phyloP scores from a whole-genome alignment of 2,797 vertebrate species.

The Muscicapa comitata region DNA sequence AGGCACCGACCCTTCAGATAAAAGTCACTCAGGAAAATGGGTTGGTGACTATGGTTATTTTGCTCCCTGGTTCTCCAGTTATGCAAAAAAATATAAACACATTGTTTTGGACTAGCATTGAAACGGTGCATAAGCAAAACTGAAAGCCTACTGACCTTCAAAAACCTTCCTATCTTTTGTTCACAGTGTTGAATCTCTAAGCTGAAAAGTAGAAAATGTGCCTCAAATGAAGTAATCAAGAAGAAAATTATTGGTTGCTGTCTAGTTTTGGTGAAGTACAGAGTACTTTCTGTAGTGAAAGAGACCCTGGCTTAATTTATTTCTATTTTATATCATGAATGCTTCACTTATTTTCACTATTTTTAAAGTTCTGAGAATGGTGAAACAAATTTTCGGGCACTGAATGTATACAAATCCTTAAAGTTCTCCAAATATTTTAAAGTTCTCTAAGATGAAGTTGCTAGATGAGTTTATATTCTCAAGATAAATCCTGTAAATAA shows the following conservation, averaged over 20 bases:
- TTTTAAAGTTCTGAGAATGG: neutral
- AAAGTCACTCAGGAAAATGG: neutral
- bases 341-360: neutral
- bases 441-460: neutral
- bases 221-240: neutral
- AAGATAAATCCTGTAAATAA: neutral
- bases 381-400: neutral
- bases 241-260: neutral
- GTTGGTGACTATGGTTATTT: neutral
- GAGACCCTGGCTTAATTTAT: neutral
- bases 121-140: neutral
- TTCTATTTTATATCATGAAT: neutral
- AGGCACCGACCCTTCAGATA: neutral
- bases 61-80: neutral
- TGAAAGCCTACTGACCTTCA: neutral
- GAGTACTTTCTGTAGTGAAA: neutral
- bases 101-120: neutral
- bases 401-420: neutral
- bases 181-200: neutral
- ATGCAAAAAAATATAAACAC: neutral
- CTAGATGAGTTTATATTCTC: neutral
- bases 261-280: neutral
- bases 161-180: neutral
- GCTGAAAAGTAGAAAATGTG: neutral
- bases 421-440: neutral